Percentiles rank a stretch among this genome's conserved stretches.
These are phyloP conservation scores for Tolmerus cingulatus DNA, from an alignment of 2,888 invertebrate species.

Conservation along the genomic window DNA sequence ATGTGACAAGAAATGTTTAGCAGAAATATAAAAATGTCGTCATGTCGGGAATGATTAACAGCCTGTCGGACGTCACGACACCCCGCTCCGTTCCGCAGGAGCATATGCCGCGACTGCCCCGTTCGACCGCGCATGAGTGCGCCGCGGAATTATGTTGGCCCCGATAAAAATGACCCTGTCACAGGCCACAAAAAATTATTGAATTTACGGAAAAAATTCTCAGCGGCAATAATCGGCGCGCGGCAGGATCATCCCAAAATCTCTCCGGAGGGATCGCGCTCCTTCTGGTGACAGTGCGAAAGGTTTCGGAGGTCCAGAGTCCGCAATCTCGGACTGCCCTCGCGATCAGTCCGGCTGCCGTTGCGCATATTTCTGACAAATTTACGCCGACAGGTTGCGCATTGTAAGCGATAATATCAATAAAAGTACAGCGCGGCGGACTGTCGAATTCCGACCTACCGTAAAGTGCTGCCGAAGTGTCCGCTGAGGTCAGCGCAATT, in stretches of 20 bases:
- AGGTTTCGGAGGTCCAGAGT: background rate
- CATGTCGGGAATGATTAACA: conserved; percentile 19
- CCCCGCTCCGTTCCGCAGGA: background rate
- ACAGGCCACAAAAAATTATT: conserved; percentile 4
- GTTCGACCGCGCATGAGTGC: background rate
- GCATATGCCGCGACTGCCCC: background rate
- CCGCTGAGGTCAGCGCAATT: conserved; percentile 2
- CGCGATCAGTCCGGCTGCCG: conserved; percentile 1
- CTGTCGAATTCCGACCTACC: background rate
- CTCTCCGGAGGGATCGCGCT: background rate
- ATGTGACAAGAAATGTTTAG: conserved; percentile 1
- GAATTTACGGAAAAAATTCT: conserved; percentile 15
- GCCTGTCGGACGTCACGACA: background rate
- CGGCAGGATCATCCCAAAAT: background rate
- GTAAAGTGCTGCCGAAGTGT: background rate
- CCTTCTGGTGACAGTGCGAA: background rate
- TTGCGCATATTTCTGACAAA: conserved; percentile 18
- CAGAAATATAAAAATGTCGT: conserved; percentile 19
- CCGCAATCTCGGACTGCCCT: background rate
- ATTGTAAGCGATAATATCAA: conserved; percentile 8
- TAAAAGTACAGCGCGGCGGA: background rate
- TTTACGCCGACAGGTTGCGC: background rate
- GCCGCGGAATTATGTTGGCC: background rate
- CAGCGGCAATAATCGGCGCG: background rate
- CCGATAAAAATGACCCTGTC: conserved; percentile 23